phyloP scores from a whole-genome alignment of 2,797 vertebrate genomes.

The Argyrosomus regius region DNA sequence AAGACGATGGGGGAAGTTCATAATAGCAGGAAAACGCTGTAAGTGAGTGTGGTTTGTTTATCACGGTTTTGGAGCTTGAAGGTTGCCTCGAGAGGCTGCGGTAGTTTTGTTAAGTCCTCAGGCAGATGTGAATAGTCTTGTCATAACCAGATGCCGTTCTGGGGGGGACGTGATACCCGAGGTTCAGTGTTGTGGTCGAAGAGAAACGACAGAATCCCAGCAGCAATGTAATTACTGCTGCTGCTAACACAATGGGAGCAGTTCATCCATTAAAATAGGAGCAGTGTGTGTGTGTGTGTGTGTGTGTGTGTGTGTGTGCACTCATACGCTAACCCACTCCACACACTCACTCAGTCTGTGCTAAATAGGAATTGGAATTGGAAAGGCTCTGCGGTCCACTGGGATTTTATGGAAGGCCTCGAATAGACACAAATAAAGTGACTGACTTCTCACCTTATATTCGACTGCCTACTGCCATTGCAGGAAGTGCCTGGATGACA shows the following conservation, averaged over 20 bases:
- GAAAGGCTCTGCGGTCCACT: conserved; percentile 30
- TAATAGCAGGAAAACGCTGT: conserved; percentile 40
- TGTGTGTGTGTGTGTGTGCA: conserved; percentile 7
- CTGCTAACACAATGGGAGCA: conserved; percentile 64
- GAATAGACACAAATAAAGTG: conserved; percentile 26
- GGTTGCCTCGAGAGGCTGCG: conserved; percentile 32
- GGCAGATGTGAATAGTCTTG: conserved; percentile 56
- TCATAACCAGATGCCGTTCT: conserved; percentile 46
- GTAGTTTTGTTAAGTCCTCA: conserved; percentile 38
- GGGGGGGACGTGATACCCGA: conserved; percentile 23
- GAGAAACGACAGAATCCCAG: conserved; percentile 43
- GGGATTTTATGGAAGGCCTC: conserved; percentile 17
- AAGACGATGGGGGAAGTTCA: conserved; percentile 38
- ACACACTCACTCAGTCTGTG: conserved; percentile 4
- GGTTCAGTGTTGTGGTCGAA: conserved; percentile 28
- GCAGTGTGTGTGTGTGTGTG: conserved; percentile 20
- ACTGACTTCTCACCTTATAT: conserved; percentile 23
- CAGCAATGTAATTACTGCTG: conserved; percentile 56
- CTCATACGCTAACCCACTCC: conserved; percentile 20
- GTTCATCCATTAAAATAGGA: conserved; percentile 69
- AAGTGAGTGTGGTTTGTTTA: conserved; percentile 20
- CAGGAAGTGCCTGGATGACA: conserved; percentile 7
- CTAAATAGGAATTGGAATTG: conserved; percentile 42
- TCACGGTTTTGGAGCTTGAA: conserved; percentile 26
- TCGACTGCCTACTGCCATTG: not conserved